A percentile compares a stretch with the other conserved stretches of the same genome.
Conservation (phyloP, 2,113 vertebrate species). For the Lucifuga dentata region DNA sequence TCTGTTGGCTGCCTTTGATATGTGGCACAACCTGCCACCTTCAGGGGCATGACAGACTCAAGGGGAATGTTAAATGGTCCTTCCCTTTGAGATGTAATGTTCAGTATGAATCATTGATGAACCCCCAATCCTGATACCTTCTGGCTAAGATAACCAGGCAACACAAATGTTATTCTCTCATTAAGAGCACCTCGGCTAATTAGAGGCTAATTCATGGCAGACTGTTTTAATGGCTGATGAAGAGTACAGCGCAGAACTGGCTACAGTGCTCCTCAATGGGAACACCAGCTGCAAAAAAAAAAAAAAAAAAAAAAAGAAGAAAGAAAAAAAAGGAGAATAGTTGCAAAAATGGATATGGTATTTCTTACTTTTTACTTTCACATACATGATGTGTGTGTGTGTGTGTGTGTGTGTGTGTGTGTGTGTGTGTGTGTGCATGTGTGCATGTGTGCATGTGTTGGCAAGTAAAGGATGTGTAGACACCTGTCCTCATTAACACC, state of each 20-base stretch:
- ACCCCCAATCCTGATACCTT: slow-evolving; percentile 44
- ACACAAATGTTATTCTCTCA: slow-evolving; percentile 72
- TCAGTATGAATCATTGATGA: slow-evolving; percentile 82
- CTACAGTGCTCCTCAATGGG: background rate
- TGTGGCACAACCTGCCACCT: slow-evolving; percentile 76
- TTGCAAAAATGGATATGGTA: background rate
- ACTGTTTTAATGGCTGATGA: slow-evolving; percentile 24
- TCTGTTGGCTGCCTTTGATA: slow-evolving; percentile 76
- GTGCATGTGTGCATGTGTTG: too few relatives aligned
- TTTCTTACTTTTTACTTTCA: background rate
- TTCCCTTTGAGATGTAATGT: slow-evolving; percentile 80
- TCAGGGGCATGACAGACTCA: slow-evolving; percentile 70
- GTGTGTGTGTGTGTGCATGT: background rate
- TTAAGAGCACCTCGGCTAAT: slow-evolving; percentile 60
- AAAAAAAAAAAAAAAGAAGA: too few relatives aligned
- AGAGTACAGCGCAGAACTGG: background rate
- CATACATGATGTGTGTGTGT: background rate
- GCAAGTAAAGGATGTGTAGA: background rate
- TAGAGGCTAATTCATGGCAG: slow-evolving; percentile 52
- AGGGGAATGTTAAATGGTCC: slow-evolving; percentile 80
- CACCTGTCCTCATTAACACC: slow-evolving; percentile 6
- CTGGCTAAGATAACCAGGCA: slow-evolving; percentile 61
- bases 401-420: background rate
- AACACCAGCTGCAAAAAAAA: background rate
- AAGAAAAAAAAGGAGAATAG: background rate